Evolutionary conservation across 1,140 invertebrate genomes (phyloP).

Genomic region (Camponotus pennsylvanicus): DNA sequence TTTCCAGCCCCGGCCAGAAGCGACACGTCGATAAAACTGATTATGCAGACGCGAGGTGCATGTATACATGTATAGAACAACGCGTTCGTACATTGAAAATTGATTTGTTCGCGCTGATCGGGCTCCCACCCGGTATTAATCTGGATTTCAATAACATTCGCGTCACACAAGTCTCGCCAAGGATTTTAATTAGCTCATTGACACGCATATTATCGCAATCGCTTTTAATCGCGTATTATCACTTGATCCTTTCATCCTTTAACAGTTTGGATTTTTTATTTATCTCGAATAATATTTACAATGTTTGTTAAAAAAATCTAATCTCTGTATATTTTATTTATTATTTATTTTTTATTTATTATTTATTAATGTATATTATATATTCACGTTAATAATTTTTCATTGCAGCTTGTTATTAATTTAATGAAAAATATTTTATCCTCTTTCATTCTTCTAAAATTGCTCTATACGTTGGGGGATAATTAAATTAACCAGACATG

Average conservation of each 20-base stretch:
- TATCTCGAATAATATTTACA: neutral
- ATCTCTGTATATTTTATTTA: neutral
- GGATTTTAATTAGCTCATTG: neutral
- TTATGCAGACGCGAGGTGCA: constrained; percentile 38
- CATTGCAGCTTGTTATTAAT: too few relatives aligned
- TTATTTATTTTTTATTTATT: neutral
- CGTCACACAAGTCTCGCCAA: neutral
- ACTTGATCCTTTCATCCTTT: neutral
- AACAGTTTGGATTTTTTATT: neutral
- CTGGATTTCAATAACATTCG: neutral
- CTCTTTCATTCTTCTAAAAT: too few relatives aligned
- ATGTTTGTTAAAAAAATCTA: neutral
- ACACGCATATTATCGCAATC: neutral
- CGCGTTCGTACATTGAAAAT: constrained; percentile 59
- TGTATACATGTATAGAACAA: constrained; percentile 51
- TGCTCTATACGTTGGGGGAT: too few relatives aligned
- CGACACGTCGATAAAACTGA: constrained; percentile 69
- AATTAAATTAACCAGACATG: too few relatives aligned
- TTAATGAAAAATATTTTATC: too few relatives aligned
- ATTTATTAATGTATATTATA: neutral
- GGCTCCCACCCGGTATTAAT: neutral
- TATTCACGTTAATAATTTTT: neutral
- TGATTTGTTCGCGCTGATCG: constrained; percentile 45
- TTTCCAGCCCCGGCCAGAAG: constrained; percentile 55
- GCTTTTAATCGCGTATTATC: neutral